Percentiles rank a stretch among this genome's conserved stretches.
phyloP scores from a whole-genome alignment of 2,888 invertebrate genomes.

The Quadriops clusia region DNA sequence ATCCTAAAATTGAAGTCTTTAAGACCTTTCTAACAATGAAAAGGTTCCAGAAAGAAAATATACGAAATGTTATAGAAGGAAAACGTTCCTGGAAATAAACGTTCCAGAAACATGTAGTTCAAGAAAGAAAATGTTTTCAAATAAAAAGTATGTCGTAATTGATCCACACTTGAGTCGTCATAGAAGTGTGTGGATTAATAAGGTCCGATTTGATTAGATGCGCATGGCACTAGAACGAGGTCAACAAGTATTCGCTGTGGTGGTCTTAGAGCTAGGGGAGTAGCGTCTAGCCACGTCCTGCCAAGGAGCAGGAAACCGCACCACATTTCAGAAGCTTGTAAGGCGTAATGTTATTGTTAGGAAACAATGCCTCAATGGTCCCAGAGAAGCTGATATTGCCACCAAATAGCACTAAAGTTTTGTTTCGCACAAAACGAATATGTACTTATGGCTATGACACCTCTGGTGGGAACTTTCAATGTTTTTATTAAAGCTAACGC shows the following conservation, averaged over 20 bases:
- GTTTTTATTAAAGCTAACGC: constrained; percentile 22
- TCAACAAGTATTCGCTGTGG: background rate
- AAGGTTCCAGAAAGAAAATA: no score
- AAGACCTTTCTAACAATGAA: no score
- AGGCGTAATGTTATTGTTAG: constrained; percentile 33
- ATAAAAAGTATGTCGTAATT: no score
- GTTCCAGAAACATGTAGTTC: no score
- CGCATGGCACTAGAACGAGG: constrained; percentile 1
- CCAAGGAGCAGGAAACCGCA: constrained; percentile 5
- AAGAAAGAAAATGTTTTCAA: no score
- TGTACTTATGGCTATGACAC: constrained; percentile 28
- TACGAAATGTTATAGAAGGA: no score
- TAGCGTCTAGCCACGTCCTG: no score
- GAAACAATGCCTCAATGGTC: constrained; percentile 33
- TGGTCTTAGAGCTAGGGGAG: constrained; percentile 5
- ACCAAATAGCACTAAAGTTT: constrained; percentile 36
- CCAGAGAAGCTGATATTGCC: constrained; percentile 32
- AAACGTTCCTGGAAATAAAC: no score
- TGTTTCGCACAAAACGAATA: constrained; percentile 31
- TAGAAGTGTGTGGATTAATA: no score
- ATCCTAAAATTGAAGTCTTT: no score
- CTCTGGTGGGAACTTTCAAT: constrained; percentile 24
- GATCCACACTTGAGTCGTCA: no score
- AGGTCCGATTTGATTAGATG: no score
- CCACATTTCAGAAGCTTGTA: constrained; percentile 23